Conservation (phyloP, 2,888 invertebrate species). For the Dendrolimus houi region DNA sequence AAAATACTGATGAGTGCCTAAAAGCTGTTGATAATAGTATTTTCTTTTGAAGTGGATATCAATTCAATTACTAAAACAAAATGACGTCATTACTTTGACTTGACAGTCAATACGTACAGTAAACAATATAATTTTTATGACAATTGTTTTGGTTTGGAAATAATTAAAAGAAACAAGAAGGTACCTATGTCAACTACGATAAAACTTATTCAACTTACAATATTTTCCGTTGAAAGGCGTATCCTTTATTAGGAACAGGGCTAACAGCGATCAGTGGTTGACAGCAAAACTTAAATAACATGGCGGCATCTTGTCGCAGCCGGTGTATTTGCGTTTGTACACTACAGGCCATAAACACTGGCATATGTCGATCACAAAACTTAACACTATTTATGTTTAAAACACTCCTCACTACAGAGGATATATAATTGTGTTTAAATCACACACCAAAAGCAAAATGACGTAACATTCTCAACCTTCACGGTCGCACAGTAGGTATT, state of each 20-base stretch:
- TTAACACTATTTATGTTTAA: slow-evolving; percentile 32
- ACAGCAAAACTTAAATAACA: slow-evolving; percentile 73
- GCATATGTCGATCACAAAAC: slow-evolving; percentile 31
- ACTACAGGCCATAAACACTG: slow-evolving; percentile 42
- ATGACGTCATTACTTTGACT: slow-evolving; percentile 71
- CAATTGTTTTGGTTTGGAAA: slow-evolving; percentile 4
- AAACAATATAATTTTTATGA: slow-evolving; percentile 40
- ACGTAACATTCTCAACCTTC: slow-evolving; percentile 77
- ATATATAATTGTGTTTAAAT: slow-evolving; percentile 54
- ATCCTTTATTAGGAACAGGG: slow-evolving; percentile 39
- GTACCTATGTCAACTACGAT: slow-evolving; percentile 4
- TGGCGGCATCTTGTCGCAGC: slow-evolving; percentile 73
- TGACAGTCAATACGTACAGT: slow-evolving; percentile 69
- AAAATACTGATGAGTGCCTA: too few species aligned
- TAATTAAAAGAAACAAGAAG: not conserved
- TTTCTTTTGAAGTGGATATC: not conserved
- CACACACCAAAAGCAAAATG: slow-evolving; percentile 69
- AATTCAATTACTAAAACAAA: slow-evolving; percentile 26
- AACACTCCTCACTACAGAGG: slow-evolving; percentile 43
- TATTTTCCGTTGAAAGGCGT: slow-evolving; percentile 23
- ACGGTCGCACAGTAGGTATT: slow-evolving; percentile 67
- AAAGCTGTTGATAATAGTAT: too few species aligned
- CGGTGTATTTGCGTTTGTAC: slow-evolving; percentile 52
- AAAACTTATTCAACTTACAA: slow-evolving; percentile 32
- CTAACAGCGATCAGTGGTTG: slow-evolving; percentile 58